These are phyloP conservation scores for Hyla sarda DNA, from an alignment of 2,113 vertebrate species.

Conservation along the genomic window DNA sequence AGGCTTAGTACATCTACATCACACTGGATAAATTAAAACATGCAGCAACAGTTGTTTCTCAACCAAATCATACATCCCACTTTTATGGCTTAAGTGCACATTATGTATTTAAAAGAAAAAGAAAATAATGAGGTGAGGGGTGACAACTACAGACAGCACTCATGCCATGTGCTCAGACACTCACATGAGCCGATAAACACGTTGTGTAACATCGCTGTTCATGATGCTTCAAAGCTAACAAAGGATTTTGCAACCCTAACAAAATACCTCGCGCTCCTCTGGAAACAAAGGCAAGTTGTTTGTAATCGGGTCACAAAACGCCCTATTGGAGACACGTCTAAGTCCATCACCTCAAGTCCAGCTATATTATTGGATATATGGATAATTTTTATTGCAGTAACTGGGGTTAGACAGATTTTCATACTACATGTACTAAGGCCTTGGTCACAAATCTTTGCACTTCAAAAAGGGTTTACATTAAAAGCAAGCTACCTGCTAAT, in stretches of 20 bases:
- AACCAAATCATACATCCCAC: not conserved
- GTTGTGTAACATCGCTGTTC: slow-evolving; percentile 28
- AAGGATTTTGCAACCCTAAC: slow-evolving; percentile 18
- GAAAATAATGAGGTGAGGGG: not conserved
- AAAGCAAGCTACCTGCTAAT: no score
- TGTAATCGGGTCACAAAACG: not conserved
- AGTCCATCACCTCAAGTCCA: no score
- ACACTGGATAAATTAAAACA: no score
- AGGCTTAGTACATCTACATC: no score
- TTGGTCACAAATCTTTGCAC: no score
- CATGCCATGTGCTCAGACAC: slow-evolving; percentile 2
- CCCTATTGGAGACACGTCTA: no score
- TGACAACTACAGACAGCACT: not conserved
- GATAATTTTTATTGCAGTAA: no score
- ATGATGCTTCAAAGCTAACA: not conserved
- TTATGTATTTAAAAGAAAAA: no score
- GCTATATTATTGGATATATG: no score
- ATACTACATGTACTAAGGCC: no score
- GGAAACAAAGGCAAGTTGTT: not conserved
- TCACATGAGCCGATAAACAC: slow-evolving; percentile 55
- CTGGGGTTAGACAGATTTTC: no score
- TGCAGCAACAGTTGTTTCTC: not conserved
- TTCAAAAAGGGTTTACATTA: no score
- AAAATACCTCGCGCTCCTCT: not conserved
- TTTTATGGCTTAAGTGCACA: not conserved